Evolutionary conservation across 2,113 vertebrate genomes (phyloP), one percentile per base, ranked within the genome.

Genomic region (Clupea harengus): DNA sequence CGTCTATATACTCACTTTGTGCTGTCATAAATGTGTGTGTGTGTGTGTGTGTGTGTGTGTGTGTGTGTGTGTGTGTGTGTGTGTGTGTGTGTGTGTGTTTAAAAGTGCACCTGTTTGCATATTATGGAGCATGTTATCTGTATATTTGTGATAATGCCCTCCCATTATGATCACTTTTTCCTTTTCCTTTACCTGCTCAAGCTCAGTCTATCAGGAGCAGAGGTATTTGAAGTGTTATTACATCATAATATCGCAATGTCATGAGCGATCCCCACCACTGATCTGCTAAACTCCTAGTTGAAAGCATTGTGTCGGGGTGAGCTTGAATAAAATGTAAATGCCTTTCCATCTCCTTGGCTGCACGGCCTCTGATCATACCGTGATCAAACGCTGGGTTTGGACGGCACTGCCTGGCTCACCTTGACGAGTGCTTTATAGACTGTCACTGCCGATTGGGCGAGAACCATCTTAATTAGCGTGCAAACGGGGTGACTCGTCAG

Each of bases 241-340:
- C 32, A 78, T 78, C 72, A 78, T 78, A 78, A 39, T 39, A 39
- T 28, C 0, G 32, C 72, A 3, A 11, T 39, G 72, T 32, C 72
- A 78, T 15, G 28, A 39, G 72, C 28, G 28, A 78, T 78, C 72
- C 15, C 15, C 72, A 78, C 72, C 28, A 78, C 25, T 78, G 72
- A 78, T 78, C 72, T 78, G 72, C 32, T 78, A 78, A 78, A 78
- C 72, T 78, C 72, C 32, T 50, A 28, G 47, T 81, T 39, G 84
- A 81, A 39, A 72, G 39, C 50, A 22, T 75, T 82, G 47, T 67
- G 78, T 83, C 78, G n/a, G 28, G 17, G 44, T 28, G 75, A 80
- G 32, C 57, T 81, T 88, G 89, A 91, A 88, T 89, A 86, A 92
- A 91, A 91, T 90, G 89, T 89, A 92, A 92, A 91, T 92, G 89